A percentile compares a stretch with the other conserved stretches of the same genome.
Evolutionary conservation across 1,140 invertebrate genomes (phyloP).

Genomic region (Oryzaephilus surinamensis): DNA sequence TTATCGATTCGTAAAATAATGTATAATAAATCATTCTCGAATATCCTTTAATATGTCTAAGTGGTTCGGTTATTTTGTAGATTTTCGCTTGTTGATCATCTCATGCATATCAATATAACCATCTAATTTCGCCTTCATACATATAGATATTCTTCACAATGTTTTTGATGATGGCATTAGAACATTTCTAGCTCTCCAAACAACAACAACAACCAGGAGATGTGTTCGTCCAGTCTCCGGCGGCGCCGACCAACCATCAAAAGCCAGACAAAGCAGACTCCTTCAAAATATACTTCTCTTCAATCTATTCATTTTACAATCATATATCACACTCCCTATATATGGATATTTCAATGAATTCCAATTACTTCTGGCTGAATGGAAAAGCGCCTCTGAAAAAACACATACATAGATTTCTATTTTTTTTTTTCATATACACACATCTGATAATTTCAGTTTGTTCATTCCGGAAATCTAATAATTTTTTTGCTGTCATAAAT

Average conservation of each 20-base stretch:
- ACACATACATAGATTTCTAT: too few relatives aligned
- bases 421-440: too few relatives aligned
- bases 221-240: conserved; percentile 2
- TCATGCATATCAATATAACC: conserved; percentile 9
- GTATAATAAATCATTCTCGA: too few relatives aligned
- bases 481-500: too few relatives aligned
- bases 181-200: conserved; percentile 1
- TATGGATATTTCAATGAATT: conserved; percentile 12
- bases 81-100: conserved; percentile 11
- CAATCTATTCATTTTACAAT: conserved; percentile 12
- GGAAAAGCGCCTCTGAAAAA: too few relatives aligned
- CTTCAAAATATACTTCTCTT: conserved; percentile 5
- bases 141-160: conserved; percentile 5
- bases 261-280: conserved; percentile 8
- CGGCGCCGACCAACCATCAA: conserved; percentile 11
- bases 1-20: too few relatives aligned
- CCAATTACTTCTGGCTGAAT: conserved; percentile 10
- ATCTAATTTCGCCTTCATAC: conserved; percentile 9
- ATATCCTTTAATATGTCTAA: too few relatives aligned
- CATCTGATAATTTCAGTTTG: too few relatives aligned
- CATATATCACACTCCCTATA: conserved; percentile 12
- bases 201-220: background rate
- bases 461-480: too few relatives aligned
- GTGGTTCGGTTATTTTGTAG: too few relatives aligned
- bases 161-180: conserved; percentile 10